Percentiles rank a stretch among this genome's conserved stretches.
Evolutionary conservation across 2,797 vertebrate genomes (phyloP).

Genomic region (Rachycentron canadum): DNA sequence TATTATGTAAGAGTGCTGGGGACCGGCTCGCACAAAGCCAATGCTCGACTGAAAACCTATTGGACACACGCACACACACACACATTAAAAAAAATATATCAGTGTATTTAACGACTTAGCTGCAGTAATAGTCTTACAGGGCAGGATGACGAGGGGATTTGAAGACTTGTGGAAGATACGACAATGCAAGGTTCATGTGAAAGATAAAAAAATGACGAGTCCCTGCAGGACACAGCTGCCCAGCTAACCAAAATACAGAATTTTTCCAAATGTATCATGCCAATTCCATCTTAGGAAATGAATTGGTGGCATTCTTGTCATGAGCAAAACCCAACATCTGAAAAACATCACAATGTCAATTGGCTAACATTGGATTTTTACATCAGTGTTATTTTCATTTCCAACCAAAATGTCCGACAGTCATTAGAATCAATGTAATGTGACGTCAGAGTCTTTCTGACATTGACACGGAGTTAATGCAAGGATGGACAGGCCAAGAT

Average conservation of each 20-base stretch:
- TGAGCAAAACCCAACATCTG: no score
- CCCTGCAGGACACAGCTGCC: no score
- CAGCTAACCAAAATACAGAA: no score
- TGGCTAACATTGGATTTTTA: no score
- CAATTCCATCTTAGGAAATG: no score
- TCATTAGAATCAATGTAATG: no score
- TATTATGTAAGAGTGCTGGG: slow-evolving; percentile 66
- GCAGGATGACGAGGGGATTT: slow-evolving; percentile 39
- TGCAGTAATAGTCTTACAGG: slow-evolving; percentile 43
- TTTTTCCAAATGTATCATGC: no score
- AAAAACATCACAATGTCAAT: no score
- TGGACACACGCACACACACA: slow-evolving; percentile 35
- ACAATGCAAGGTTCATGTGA: slow-evolving; percentile 7
- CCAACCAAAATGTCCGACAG: no score
- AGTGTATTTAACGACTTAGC: slow-evolving; percentile 38
- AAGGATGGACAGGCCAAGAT: neutral
- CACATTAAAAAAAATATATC: neutral
- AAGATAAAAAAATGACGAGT: slow-evolving; percentile 1
- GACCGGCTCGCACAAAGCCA: slow-evolving; percentile 45
- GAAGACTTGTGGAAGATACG: slow-evolving; percentile 20
- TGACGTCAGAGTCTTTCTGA: no score
- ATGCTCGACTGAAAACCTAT: slow-evolving; percentile 46
- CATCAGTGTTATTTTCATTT: no score
- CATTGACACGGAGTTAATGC: neutral
- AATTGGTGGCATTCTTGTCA: no score